A percentile compares a stretch with the other conserved stretches of the same genome.
Conservation (phyloP, 64 coral and sea anemone species). For the Actinia equina region DNA sequence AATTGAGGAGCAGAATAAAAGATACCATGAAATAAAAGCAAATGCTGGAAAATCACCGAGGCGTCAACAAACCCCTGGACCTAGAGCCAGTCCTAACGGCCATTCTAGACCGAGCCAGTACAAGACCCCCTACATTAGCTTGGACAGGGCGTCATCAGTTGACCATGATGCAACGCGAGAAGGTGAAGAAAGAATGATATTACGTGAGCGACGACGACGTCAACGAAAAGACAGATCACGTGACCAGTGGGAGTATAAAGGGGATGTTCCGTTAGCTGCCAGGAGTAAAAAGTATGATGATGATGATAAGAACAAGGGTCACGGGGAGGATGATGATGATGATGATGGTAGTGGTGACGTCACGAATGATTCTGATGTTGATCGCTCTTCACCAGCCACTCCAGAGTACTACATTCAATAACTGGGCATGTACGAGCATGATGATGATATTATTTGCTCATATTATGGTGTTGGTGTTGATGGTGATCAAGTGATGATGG, state of each 20-base stretch:
- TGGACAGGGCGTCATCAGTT: slow-evolving; percentile 55
- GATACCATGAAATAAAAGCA: slow-evolving; percentile 64
- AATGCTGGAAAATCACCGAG: not conserved
- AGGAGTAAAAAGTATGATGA: not conserved
- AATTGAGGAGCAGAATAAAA: slow-evolving; percentile 66
- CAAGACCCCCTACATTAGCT: slow-evolving; percentile 62
- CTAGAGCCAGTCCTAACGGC: slow-evolving; percentile 1
- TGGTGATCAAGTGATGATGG: not conserved
- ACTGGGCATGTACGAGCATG: not conserved
- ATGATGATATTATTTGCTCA: not conserved
- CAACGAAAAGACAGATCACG: not conserved
- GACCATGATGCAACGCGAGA: slow-evolving; percentile 16
- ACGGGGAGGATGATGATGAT: not conserved
- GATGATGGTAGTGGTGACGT: not conserved
- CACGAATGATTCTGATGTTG: not conserved
- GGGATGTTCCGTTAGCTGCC: not conserved
- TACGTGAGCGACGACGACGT: slow-evolving; percentile 38
- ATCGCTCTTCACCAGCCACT: not conserved
- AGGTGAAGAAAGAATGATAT: slow-evolving; percentile 29
- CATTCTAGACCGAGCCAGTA: slow-evolving; percentile 6
- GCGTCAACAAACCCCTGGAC: not conserved
- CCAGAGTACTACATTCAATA: slow-evolving; percentile 4
- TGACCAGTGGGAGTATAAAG: not conserved
- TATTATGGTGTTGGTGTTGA: not conserved
- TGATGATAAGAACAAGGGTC: not conserved